Evolutionary conservation across 1,140 invertebrate species (phyloP), one percentile per base, ranked within the genome.

Genomic region (Tetraneura akinire): DNA sequence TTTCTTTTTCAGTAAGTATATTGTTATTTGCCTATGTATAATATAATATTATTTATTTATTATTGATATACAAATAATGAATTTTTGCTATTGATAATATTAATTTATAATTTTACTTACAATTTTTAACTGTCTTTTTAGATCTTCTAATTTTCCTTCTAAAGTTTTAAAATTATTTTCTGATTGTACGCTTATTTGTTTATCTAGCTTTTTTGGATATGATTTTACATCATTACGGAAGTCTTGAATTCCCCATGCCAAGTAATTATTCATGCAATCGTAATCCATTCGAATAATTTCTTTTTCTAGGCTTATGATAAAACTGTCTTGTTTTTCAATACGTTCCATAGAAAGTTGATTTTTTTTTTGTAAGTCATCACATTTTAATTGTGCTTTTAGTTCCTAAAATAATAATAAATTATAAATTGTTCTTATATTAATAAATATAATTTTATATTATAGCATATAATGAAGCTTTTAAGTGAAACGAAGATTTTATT

Each of bases 321-420:
- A 57, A 53, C 80, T 81, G 14, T 83, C 80, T 73, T 82, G 80
- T 42, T 81, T 81, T 55, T 81, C 76, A 13, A 81, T 47, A 26
- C 80, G 78, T 62, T 80, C 81, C 1, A 29, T 51, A 13, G 51
- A 78, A 47, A 81, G 57, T 55, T 81, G 80, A 32, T 76, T 64
- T 78, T 81, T 81, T 26, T 81, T 81, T 76, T 73, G 73, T 53
- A 81, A 74, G 37, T 74, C 80, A 51, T 81, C 51, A 21, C 62
- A 76, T 6, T 23, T 78, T 26, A 81, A 60, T 47, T 73, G 42
- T 14, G 45, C 21, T 49, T 76, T 81, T 37, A 81, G 49, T 26
- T 81, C 71, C 80, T 81, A 21, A 16, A 71, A 71, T 71, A 42
- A 3, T 66, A 13, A 21, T 13, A 8, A 45, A 66, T 66, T 66